Evolutionary conservation across 30 jellyfish, hydroid and myxozoan genomes (phyloP).

Genomic region (Turritopsis rubra): DNA sequence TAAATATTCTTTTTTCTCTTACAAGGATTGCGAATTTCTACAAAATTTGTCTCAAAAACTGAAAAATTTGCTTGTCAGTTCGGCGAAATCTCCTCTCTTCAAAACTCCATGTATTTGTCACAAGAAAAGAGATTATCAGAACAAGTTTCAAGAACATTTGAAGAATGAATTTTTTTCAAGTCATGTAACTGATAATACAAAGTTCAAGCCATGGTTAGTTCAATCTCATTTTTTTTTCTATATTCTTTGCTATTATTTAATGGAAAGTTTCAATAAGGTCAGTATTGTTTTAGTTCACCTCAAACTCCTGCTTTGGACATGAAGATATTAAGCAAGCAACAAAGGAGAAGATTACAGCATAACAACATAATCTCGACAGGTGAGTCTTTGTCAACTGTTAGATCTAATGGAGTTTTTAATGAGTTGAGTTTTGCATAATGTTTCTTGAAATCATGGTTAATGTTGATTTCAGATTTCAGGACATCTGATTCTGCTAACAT

Average conservation of each 20-base stretch:
- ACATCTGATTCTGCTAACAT: too few relatives aligned
- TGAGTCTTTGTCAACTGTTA: too few relatives aligned
- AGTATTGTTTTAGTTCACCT: not conserved
- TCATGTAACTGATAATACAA: not conserved
- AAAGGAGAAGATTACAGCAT: not conserved
- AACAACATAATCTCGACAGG: not conserved
- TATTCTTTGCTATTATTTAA: too few relatives aligned
- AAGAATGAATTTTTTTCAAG: not conserved
- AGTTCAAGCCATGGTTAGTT: not conserved
- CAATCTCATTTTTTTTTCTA: not conserved
- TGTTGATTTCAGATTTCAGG: too few relatives aligned
- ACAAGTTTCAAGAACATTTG: not conserved
- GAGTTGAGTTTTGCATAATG: too few relatives aligned
- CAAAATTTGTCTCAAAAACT: not conserved
- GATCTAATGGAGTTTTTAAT: too few relatives aligned
- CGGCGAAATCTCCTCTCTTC: not conserved
- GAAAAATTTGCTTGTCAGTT: not conserved
- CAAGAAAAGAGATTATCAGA: not conserved
- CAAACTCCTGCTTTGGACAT: not conserved
- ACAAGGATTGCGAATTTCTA: not conserved
- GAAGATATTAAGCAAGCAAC: not conserved
- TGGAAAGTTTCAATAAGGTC: not conserved
- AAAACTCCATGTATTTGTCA: not conserved
- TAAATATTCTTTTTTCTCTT: too few relatives aligned
- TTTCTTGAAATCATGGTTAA: too few relatives aligned